These are phyloP conservation scores for Phataginus tricuspis DNA, from an alignment of 2,797 vertebrate species.

Conservation along the genomic window DNA sequence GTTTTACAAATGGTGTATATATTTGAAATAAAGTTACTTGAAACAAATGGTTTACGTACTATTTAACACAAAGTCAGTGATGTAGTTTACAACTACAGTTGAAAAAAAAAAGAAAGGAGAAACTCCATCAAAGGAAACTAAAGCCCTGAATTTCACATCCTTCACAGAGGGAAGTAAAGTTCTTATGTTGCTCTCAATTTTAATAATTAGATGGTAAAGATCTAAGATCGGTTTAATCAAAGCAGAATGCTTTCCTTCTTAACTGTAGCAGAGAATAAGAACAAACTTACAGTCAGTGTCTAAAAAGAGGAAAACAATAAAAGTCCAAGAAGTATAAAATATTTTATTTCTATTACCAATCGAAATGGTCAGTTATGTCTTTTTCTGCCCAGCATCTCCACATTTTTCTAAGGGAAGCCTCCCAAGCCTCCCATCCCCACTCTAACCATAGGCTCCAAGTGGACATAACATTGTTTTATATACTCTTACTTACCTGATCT, in stretches of 20 bases:
- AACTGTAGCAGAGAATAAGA: conserved; percentile 50
- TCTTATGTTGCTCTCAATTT: background rate
- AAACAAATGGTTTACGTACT: background rate
- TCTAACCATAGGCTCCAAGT: background rate
- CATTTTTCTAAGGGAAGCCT: background rate
- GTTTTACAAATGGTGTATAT: conserved; percentile 14
- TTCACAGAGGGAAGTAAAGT: background rate
- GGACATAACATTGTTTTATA: background rate
- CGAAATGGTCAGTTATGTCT: conserved; percentile 21
- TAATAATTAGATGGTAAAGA: background rate
- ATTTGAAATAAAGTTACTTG: conserved; percentile 52
- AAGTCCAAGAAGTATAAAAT: background rate
- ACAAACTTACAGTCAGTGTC: background rate
- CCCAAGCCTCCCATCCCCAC: background rate
- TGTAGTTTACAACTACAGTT: background rate
- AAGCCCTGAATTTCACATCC: background rate
- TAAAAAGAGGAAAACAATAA: background rate
- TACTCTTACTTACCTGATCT: background rate
- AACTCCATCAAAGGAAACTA: background rate
- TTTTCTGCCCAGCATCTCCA: background rate
- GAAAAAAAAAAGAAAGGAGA: conserved; percentile 25
- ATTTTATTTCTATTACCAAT: conserved; percentile 48
- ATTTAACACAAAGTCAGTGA: background rate
- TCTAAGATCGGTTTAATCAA: conserved; percentile 16
- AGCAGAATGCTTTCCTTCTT: conserved; percentile 26